These are phyloP conservation scores for Chelonus formosanus DNA, from an alignment of 2,888 invertebrate species.

Conservation along the genomic window DNA sequence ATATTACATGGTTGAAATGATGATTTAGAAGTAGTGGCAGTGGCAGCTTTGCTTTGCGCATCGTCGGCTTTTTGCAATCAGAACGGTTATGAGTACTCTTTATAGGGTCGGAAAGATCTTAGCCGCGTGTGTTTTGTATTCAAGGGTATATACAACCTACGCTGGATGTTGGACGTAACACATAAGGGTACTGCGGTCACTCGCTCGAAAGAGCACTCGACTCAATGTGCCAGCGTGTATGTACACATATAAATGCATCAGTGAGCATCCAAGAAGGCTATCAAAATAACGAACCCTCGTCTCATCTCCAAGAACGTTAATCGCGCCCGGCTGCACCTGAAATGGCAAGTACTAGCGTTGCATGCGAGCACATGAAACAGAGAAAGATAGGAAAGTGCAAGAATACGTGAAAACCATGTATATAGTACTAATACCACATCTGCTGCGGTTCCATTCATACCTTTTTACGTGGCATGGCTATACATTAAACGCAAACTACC, in stretches of 20 bases:
- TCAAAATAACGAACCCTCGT: conserved; percentile 59
- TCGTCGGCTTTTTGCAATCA: conserved; percentile 28
- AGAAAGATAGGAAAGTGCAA: conserved; percentile 20
- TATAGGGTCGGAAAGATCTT: neutral
- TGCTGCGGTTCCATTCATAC: conserved; percentile 46
- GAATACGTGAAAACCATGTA: conserved; percentile 40
- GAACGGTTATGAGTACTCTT: conserved; percentile 13
- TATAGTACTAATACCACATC: conserved; percentile 45
- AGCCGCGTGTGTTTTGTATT: conserved; percentile 31
- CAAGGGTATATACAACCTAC: neutral
- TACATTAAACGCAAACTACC: conserved; percentile 47
- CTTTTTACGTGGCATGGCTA: conserved; percentile 39
- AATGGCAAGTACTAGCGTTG: conserved; percentile 40
- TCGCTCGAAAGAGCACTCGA: conserved; percentile 24
- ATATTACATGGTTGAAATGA: conserved; percentile 51
- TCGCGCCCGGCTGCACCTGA: conserved; percentile 55
- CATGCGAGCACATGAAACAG: conserved; percentile 1
- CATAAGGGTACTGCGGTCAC: conserved; percentile 28
- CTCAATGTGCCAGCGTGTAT: conserved; percentile 14
- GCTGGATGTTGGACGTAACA: conserved; percentile 11
- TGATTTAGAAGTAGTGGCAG: conserved; percentile 41
- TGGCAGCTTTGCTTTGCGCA: conserved; percentile 33
- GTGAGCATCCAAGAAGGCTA: conserved; percentile 48
- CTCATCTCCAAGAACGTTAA: conserved; percentile 55
- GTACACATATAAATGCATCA: conserved; percentile 32